Evolutionary conservation across 2,113 vertebrate species (phyloP), one percentile per base, ranked within the genome.

Genomic region (Ranitomeya variabilis): DNA sequence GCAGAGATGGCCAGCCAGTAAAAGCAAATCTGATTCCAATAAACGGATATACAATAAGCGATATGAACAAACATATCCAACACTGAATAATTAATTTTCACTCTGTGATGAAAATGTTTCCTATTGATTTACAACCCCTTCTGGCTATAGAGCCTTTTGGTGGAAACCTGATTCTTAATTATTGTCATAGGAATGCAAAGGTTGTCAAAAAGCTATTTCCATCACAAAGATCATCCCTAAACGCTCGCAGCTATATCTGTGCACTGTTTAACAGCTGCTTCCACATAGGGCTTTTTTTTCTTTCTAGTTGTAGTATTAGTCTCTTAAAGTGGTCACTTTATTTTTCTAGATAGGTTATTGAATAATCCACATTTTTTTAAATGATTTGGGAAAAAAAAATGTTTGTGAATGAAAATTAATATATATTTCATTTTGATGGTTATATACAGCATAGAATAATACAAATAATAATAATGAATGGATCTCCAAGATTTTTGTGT

Each of bases 131-230:
- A 94, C 92, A 93, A 92, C 87, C 91, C 91, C 94, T 94, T 95
- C 94, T 93, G 93, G 94, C 92, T 92, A 92, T 90, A 90, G 91
- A 91, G 91, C 94, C 91, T 92, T 92, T 92, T 90, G 90, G 92
- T 90, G 89, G 95, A 94, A 96, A 97, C 91, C 92, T 92, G 94
- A 96, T 90, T 94, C 95, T 95, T 94, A 95, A 95, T 95, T 94
- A 94, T 93, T 89, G 90, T 92, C 93, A 92, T 90, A 91, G 92
- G 94, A 94, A 95, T 87, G 91, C 91, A 90, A 92, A 91, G 91
- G 90, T 93, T 91, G 91, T 92, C 90, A 93, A 92, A 94, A 94
- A 94, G 93, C 83, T 90, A 91, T 95, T 95, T 94, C 92, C 95
- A 92, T 95, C 94, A 11, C 91, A 87, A 74, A 93, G 93, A 94